phyloP scores from a whole-genome alignment of 2,797 vertebrate genomes.

The Cyclopterus lumpus region DNA sequence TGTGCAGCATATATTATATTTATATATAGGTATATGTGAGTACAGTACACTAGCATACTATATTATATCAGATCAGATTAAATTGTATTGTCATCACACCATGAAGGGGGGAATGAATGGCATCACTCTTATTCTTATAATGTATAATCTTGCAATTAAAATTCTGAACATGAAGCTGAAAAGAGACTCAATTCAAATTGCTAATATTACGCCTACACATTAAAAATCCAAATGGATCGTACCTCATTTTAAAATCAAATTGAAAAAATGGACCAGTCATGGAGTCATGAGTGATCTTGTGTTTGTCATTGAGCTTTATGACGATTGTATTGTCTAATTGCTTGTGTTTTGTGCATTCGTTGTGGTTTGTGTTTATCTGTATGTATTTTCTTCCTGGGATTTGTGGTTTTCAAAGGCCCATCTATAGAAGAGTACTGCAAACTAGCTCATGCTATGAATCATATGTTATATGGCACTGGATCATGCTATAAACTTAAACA shows the following conservation, averaged over 20 bases:
- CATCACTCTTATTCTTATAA: neutral
- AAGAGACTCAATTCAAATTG: neutral
- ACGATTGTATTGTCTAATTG: neutral
- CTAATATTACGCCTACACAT: neutral
- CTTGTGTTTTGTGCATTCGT: neutral
- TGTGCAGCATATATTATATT: neutral
- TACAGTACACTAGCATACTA: neutral
- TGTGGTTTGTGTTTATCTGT: neutral
- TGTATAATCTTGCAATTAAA: neutral
- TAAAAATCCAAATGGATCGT: neutral
- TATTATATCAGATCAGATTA: neutral
- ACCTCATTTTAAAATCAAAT: slow-evolving; percentile 2
- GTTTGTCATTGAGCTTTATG: neutral
- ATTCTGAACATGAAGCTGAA: neutral
- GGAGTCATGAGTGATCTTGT: neutral
- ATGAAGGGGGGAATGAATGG: neutral
- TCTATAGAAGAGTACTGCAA: neutral
- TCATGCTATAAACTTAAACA: neutral
- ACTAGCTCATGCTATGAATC: neutral
- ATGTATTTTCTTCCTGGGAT: neutral
- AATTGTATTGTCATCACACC: neutral
- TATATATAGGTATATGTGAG: slow-evolving; percentile 5
- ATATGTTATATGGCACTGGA: neutral
- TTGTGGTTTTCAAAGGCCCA: neutral
- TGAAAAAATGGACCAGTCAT: neutral